These are phyloP conservation scores for Microtus pennsylvanicus DNA, from an alignment of 2,113 vertebrate species.

Conservation along the genomic window DNA sequence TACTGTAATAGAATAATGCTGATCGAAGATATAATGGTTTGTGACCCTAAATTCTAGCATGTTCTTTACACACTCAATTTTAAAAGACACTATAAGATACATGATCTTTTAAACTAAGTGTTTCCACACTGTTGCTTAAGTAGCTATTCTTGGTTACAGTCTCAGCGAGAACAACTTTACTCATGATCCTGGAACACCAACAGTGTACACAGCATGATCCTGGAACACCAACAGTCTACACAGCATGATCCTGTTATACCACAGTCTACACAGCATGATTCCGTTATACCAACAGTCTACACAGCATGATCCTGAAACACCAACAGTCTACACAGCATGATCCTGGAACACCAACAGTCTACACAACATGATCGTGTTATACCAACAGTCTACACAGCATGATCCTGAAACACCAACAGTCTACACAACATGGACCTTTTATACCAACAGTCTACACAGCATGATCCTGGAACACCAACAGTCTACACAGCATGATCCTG, in stretches of 20 bases:
- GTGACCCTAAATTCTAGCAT: conserved; percentile 11
- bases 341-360: neutral
- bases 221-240: no score
- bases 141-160: neutral
- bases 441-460: no score
- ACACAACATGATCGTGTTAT: neutral
- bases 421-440: no score
- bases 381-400: neutral
- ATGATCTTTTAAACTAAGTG: neutral
- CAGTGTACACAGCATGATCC: neutral
- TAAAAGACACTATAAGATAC: neutral
- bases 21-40: neutral
- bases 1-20: neutral
- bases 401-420: neutral
- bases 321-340: neutral
- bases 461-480: no score
- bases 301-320: neutral
- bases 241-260: neutral
- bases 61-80: neutral
- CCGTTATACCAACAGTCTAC: neutral
- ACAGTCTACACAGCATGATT: neutral
- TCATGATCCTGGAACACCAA: neutral
- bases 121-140: neutral
- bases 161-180: conserved; percentile 10
- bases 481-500: neutral